Evolutionary conservation across 2,113 vertebrate genomes (phyloP).

Genomic region (Petaurus breviceps): DNA sequence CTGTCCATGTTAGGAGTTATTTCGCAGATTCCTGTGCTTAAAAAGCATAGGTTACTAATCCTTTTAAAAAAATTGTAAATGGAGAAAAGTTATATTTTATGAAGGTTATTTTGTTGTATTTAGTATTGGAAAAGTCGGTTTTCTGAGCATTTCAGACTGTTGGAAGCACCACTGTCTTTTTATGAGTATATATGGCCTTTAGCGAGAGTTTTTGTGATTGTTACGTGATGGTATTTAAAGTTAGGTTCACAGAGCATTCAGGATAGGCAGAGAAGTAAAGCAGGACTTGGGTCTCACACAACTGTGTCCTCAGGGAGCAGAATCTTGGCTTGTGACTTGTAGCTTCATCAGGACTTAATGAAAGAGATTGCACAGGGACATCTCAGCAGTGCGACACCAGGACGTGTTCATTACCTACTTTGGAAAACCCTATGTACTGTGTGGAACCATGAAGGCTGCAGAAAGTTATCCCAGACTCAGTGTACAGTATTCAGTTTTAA

Average conservation of each 20-base stretch:
- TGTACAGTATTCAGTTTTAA: conserved; percentile 87
- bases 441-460: conserved; percentile 87
- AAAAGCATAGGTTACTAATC: conserved; percentile 90
- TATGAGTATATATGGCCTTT: conserved; percentile 94
- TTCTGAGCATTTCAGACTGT: conserved; percentile 96
- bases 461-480: conserved; percentile 86
- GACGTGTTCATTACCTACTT: conserved; percentile 83
- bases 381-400: conserved; percentile 80
- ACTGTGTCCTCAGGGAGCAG: conserved; percentile 91
- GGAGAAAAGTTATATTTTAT: conserved; percentile 96
- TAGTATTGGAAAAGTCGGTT: conserved; percentile 94
- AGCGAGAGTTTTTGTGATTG: conserved; percentile 93
- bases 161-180: conserved; percentile 94
- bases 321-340: conserved; percentile 87
- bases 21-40: conserved; percentile 90
- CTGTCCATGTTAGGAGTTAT: conserved; percentile 91
- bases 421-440: conserved; percentile 81
- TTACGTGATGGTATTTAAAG: conserved; percentile 91
- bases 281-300: conserved; percentile 87
- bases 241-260: conserved; percentile 91
- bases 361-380: conserved; percentile 86
- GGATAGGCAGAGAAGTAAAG: conserved; percentile 87
- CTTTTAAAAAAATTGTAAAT: conserved; percentile 93
- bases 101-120: conserved; percentile 98
- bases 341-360: conserved; percentile 88